These are phyloP conservation scores for Cheirogaleus major DNA, from an alignment of 2,797 vertebrate genomes.

Conservation along the genomic window DNA sequence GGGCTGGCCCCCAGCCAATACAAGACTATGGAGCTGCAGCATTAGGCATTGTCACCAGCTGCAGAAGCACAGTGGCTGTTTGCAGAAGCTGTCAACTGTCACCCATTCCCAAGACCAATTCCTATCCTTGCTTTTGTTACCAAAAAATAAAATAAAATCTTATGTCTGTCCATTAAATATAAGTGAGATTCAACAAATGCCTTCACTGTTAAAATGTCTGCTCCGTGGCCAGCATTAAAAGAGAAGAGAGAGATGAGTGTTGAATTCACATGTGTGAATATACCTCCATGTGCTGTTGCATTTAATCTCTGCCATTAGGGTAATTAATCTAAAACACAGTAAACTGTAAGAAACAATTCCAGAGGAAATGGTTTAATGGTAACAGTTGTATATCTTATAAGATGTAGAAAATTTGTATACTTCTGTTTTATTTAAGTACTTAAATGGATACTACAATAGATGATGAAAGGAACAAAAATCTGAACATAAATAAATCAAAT, in stretches of 20 bases:
- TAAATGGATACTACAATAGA: neutral
- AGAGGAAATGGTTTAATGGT: slow-evolving; percentile 1
- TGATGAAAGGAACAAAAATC: neutral
- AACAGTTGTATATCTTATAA: neutral
- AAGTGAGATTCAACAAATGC: slow-evolving; percentile 21
- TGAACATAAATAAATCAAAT: slow-evolving; percentile 5
- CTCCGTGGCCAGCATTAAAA: neutral
- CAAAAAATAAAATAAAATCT: neutral
- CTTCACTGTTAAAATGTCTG: neutral
- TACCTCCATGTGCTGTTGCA: neutral
- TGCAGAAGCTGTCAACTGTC: slow-evolving; percentile 66
- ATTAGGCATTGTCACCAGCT: slow-evolving; percentile 49
- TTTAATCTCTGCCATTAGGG: neutral
- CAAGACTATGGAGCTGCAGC: neutral
- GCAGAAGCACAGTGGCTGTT: neutral
- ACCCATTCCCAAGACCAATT: slow-evolving; percentile 24
- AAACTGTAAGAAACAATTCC: neutral
- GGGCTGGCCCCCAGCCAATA: slow-evolving; percentile 36
- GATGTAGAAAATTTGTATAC: neutral
- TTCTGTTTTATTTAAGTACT: neutral
- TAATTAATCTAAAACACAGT: slow-evolving; percentile 30
- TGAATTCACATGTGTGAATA: neutral
- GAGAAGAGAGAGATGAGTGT: neutral
- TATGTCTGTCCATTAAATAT: neutral
- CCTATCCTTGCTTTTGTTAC: slow-evolving; percentile 11